Evolutionary conservation across 2,113 vertebrate species (phyloP).

Genomic region (Thymallus thymallus): DNA sequence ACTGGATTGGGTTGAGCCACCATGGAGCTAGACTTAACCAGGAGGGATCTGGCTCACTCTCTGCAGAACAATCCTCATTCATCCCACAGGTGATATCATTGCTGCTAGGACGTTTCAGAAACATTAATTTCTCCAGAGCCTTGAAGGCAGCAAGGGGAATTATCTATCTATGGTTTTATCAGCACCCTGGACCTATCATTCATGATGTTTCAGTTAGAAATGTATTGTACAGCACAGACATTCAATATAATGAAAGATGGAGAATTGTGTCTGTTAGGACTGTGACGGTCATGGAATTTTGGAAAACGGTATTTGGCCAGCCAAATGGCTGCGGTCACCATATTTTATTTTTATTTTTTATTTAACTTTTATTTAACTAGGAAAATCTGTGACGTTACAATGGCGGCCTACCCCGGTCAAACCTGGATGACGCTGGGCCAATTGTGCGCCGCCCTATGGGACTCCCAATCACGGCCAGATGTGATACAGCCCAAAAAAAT

Average conservation of each 20-base stretch:
- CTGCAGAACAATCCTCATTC: slow-evolving; percentile 25
- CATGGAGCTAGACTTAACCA: slow-evolving; percentile 33
- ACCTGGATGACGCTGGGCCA: too few relatives aligned
- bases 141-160: slow-evolving; percentile 26
- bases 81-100: slow-evolving; percentile 32
- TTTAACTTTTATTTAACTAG: too few relatives aligned
- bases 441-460: too few relatives aligned
- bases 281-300: too few relatives aligned
- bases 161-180: slow-evolving; percentile 20
- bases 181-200: slow-evolving; percentile 29
- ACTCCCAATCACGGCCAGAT: too few relatives aligned
- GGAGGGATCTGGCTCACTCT: slow-evolving; percentile 41
- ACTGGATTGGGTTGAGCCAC: slow-evolving; percentile 10
- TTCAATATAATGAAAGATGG: background rate
- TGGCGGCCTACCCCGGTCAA: too few relatives aligned
- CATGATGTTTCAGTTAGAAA: slow-evolving; percentile 22
- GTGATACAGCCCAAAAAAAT: too few relatives aligned
- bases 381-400: too few relatives aligned
- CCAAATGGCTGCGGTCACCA: too few relatives aligned
- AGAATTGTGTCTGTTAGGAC: background rate
- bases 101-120: slow-evolving; percentile 37
- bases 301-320: too few relatives aligned
- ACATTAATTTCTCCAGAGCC: background rate
- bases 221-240: background rate
- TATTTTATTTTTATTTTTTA: too few relatives aligned